Conservation (phyloP, 2,113 vertebrate genomes). For the Oceanites oceanicus region DNA sequence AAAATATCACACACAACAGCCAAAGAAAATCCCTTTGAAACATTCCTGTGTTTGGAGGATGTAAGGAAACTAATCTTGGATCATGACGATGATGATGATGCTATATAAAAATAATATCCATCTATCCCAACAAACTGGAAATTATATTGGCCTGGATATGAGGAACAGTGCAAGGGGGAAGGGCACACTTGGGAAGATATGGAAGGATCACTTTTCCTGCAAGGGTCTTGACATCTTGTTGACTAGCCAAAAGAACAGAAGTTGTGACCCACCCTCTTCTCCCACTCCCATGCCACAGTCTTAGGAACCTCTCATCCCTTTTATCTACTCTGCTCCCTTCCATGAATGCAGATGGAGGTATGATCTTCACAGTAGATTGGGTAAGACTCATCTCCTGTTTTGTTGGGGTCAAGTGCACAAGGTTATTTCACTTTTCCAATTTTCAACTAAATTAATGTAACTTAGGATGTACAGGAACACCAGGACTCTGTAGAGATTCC, state of each 20-base stretch:
- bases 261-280: background rate
- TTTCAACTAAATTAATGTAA: background rate
- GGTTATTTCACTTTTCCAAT: background rate
- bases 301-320: background rate
- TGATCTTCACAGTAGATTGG: background rate
- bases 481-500: background rate
- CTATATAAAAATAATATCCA: conserved; percentile 30
- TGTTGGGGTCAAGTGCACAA: background rate
- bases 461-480: background rate
- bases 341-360: background rate
- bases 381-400: background rate
- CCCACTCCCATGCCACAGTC: too few species aligned
- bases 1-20: conserved; percentile 50
- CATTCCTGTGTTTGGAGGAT: conserved; percentile 16
- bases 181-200: background rate
- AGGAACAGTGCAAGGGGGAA: background rate
- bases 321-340: background rate
- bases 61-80: conserved; percentile 38
- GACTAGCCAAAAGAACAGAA: background rate
- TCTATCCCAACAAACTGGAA: background rate
- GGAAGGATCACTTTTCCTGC: background rate
- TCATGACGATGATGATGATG: background rate
- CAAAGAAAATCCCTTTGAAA: conserved; percentile 61
- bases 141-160: background rate
- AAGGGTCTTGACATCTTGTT: background rate